phyloP scores from a whole-genome alignment of 53 echinoderm and acorn worm genomes.

The Antedon mediterranea region DNA sequence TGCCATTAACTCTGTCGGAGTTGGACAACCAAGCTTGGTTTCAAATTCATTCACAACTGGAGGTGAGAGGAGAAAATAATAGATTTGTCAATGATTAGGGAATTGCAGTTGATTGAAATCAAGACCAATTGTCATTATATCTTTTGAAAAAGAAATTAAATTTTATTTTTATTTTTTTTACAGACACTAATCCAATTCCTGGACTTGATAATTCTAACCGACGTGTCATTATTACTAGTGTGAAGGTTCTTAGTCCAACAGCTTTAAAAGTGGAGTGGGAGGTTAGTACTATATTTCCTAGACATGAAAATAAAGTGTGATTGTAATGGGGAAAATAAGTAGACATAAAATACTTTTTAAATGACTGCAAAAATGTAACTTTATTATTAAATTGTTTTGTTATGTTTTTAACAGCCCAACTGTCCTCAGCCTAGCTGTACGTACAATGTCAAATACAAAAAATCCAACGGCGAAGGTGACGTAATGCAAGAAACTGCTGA shows the following conservation, averaged over 20 bases:
- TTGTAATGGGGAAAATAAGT: too few relatives aligned
- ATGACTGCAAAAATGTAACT: too few relatives aligned
- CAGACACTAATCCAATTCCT: not conserved
- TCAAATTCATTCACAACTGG: not conserved
- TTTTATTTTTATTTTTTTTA: too few relatives aligned
- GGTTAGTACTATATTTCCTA: conserved; percentile 18
- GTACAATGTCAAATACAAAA: conserved; percentile 63
- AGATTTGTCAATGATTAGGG: not conserved
- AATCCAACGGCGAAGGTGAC: conserved; percentile 28
- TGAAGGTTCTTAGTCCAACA: conserved; percentile 56
- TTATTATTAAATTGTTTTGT: too few relatives aligned
- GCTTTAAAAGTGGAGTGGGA: conserved; percentile 80
- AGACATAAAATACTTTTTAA: too few relatives aligned
- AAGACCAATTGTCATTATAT: too few relatives aligned
- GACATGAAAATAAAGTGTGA: too few relatives aligned
- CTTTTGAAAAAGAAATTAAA: too few relatives aligned
- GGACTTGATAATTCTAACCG: not conserved
- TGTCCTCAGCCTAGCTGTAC: conserved; percentile 35
- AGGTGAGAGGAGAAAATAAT: not conserved
- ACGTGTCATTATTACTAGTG: conserved; percentile 47
- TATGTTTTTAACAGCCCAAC: conserved; percentile 5
- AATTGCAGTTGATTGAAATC: too few relatives aligned
- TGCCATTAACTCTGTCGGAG: not conserved
- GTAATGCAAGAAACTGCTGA: conserved; percentile 45
- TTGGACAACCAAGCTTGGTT: not conserved